Percentiles rank a stretch among this genome's conserved stretches.
phyloP scores from a whole-genome alignment of 2,888 invertebrate species.

The Drosophila lacicola region DNA sequence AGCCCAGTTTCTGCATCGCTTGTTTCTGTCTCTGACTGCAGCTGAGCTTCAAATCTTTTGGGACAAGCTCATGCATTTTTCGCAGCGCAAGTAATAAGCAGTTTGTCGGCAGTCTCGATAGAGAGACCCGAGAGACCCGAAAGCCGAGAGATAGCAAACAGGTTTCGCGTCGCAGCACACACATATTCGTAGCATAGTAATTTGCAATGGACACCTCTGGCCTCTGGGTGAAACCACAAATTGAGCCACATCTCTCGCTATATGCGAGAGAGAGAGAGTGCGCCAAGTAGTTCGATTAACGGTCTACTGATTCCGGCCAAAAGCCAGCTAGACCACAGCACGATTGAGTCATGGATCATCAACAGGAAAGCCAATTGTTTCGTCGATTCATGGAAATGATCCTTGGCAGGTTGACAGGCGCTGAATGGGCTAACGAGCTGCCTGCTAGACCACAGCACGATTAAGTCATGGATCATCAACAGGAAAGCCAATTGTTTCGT shows the following conservation, averaged over 20 bases:
- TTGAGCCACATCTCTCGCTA: conserved; percentile 11
- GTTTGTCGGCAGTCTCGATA: conserved; percentile 16
- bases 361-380: too few relatives aligned
- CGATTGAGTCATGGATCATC: too few relatives aligned
- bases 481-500: too few relatives aligned
- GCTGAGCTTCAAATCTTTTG: conserved; percentile 53
- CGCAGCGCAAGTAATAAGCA: conserved; percentile 35
- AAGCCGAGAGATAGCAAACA: conserved; percentile 33
- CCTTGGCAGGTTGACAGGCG: too few relatives aligned
- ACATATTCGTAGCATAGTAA: conserved; percentile 29
- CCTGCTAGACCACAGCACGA: conserved; percentile 1
- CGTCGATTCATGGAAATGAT: too few relatives aligned
- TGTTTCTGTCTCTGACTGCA: conserved; percentile 40
- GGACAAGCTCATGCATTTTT: conserved; percentile 30
- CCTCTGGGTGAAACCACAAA: conserved; percentile 20
- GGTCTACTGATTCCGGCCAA: conserved; percentile 12
- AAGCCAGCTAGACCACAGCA: background rate
- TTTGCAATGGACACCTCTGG: conserved; percentile 26
- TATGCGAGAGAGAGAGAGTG: background rate
- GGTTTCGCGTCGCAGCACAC: conserved; percentile 35
- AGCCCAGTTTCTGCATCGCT: conserved; percentile 60
- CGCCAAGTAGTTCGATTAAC: background rate
- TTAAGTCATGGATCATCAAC: conserved; percentile 10
- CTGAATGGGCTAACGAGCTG: background rate
- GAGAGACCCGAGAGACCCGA: background rate